Conservation (phyloP, 2,797 vertebrate species). For the Melanogrammus aeglefinus region DNA sequence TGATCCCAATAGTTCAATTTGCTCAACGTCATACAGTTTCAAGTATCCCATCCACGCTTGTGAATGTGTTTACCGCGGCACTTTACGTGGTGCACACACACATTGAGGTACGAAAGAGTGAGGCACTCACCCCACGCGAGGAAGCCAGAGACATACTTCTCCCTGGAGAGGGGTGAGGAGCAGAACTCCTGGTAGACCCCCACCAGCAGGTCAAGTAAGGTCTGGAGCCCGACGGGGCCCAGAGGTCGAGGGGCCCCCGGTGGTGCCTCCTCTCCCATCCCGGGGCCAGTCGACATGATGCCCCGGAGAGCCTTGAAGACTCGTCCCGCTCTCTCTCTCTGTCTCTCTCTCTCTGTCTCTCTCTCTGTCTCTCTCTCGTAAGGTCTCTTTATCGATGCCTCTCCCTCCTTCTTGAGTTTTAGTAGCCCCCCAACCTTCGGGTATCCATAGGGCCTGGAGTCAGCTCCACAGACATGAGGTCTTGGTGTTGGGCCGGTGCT, state of each 20-base stretch:
- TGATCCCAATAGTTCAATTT: background rate
- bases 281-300: conserved; percentile 72
- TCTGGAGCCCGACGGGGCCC: conserved; percentile 76
- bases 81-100: background rate
- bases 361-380: background rate
- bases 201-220: conserved; percentile 82
- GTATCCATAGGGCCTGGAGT: background rate
- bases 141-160: conserved; percentile 80
- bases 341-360: too few relatives aligned
- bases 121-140: conserved; percentile 81
- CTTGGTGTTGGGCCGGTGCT: background rate
- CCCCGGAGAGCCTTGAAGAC: conserved; percentile 15
- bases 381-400: conserved; percentile 4
- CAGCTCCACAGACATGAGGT: background rate
- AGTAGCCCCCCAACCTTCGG: background rate
- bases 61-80: background rate
- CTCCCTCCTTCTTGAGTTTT: conserved; percentile 9
- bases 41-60: background rate
- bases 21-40: background rate
- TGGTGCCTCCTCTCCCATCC: conserved; percentile 58
- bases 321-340: background rate
- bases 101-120: background rate
- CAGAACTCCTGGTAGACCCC: conserved; percentile 82
- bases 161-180: conserved; percentile 68
- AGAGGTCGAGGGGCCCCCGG: conserved; percentile 49